These are phyloP conservation scores for Artibeus lituratus DNA, from an alignment of 2,797 vertebrate genomes.

Conservation along the genomic window DNA sequence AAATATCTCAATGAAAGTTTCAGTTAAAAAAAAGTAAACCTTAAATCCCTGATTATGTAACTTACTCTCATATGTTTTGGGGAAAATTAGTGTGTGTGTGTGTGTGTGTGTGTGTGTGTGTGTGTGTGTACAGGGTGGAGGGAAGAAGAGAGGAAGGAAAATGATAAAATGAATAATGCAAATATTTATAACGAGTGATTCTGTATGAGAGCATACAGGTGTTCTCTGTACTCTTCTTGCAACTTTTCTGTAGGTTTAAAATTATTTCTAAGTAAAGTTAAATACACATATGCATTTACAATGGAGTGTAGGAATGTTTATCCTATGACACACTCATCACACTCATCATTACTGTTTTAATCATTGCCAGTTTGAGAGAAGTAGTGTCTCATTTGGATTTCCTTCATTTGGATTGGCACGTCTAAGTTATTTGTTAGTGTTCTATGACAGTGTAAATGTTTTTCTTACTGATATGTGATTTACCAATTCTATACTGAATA, in stretches of 20 bases:
- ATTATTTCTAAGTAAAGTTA: constrained; percentile 5
- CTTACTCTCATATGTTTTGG: neutral
- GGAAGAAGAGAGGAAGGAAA: neutral
- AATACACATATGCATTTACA: neutral
- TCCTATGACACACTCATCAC: neutral
- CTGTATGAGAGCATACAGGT: neutral
- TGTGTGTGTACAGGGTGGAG: neutral
- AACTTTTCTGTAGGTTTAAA: constrained; percentile 17
- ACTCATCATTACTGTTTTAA: neutral
- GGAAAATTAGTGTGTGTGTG: neutral
- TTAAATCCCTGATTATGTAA: neutral
- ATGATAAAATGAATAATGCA: neutral
- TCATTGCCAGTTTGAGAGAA: constrained; percentile 18
- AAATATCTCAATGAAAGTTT: constrained; percentile 29
- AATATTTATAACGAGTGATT: neutral
- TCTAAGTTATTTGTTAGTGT: constrained; percentile 23
- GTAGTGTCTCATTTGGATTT: constrained; percentile 20
- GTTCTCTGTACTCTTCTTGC: neutral
- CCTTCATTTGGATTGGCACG: constrained; percentile 46
- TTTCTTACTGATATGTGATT: constrained; percentile 40
- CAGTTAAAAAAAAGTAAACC: neutral
- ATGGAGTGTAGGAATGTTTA: neutral
- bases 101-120: no score
- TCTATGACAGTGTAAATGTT: constrained; percentile 8
- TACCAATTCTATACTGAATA: neutral